Evolutionary conservation across 1,140 invertebrate species (phyloP).

Genomic region (Philotrypesis tridentata): DNA sequence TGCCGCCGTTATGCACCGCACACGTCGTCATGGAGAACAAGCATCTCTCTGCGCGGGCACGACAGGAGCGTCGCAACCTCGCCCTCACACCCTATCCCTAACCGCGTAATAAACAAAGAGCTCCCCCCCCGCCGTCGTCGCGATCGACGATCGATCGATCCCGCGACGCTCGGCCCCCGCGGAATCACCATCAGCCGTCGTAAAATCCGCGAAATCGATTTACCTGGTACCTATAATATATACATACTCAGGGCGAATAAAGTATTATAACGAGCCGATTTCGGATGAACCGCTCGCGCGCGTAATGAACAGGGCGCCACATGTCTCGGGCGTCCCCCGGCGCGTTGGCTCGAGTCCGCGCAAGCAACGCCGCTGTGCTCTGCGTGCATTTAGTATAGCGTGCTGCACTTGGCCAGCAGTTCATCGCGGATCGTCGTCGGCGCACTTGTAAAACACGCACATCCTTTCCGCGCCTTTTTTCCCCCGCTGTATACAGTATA

Average conservation of each 20-base stretch:
- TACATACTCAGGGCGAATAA: no score
- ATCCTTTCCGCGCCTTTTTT: conserved; percentile 33
- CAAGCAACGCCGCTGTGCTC: not conserved
- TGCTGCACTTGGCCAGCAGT: no score
- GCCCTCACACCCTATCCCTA: not conserved
- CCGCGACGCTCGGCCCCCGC: not conserved
- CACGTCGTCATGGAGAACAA: not conserved
- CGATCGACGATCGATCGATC: not conserved
- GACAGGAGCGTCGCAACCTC: not conserved
- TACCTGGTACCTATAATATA: no score
- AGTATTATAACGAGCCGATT: no score
- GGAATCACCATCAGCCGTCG: no score
- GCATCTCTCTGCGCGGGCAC: not conserved
- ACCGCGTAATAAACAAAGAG: not conserved
- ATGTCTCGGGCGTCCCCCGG: not conserved
- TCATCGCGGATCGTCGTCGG: not conserved
- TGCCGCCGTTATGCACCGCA: no score
- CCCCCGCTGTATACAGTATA: no score
- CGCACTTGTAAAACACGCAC: not conserved
- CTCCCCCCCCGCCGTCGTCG: no score
- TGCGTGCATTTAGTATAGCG: no score
- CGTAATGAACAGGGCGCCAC: not conserved
- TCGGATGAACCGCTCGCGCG: not conserved
- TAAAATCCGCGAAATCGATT: no score
- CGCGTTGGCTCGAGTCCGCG: not conserved